Base-by-base conservation (phyloP, 2,113 vertebrate species). In the Crotalus helleri region DNA sequence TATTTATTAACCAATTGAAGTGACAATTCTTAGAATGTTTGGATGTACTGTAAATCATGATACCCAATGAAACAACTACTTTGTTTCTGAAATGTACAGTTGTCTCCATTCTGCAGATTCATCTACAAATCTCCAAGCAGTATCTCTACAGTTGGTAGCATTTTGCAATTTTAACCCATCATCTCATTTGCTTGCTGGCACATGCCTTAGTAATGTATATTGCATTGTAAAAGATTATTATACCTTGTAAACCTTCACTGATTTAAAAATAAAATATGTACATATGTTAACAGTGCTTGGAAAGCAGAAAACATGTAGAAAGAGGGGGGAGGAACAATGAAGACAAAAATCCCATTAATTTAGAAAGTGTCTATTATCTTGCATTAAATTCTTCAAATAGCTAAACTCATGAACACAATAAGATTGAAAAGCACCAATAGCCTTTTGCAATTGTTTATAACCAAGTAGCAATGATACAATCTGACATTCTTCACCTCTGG, bases 221-320 rank as follows among this genome's bases (percentile, higher is more conserved):
- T 92, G 91, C 93, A 55, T 94, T 94, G 55, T 94, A 93, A 95
- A 90, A 95, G 58, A 74, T 95, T 92, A 95, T 93, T 94, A 94
- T 54, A 8, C 12, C 85, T 96, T 94, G 93, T 94, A 96, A 96
- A 95, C 26, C 85, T 96, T 91, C 95, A 91, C 61, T 95, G 95
- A 88, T 21, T 87, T 94, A 49, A 92, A 81, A 93, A 39, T 94
- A 95, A 96, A 96, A 94, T 92, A 69, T 17, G 57, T 17, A 4
- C 59, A 92, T 91, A 95, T 96, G 23, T 90, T 55, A 29, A 90
- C 54, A 93, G 51, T 93, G 55, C 54, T 93, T 91, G 49, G 10
- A 81, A 58, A 87, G 51, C 91, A 15, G 55, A 95, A 96, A 88
- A 23, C 91, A 87, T 51, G 46, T 88, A 89, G 91, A 0, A 5